Conservation (phyloP, 2,888 invertebrate species). For the Arge pagana region DNA sequence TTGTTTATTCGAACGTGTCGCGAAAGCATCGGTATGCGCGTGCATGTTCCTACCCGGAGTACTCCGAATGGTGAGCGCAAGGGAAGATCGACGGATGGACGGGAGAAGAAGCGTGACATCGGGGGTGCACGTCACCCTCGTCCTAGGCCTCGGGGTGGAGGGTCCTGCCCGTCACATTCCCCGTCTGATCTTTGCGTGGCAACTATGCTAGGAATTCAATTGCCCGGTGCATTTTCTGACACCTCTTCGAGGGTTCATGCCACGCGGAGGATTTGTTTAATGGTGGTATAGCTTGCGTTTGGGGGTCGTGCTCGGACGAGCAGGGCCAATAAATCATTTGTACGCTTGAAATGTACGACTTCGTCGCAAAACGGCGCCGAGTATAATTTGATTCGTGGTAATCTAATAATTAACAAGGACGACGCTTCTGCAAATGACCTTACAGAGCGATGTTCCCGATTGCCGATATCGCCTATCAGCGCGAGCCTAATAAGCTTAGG, state of each 20-base stretch:
- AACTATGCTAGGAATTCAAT: conserved; percentile 50
- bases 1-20: neutral
- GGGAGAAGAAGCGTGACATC: neutral
- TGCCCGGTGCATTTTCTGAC: conserved; percentile 29
- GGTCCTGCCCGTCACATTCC: conserved; percentile 6
- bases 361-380: no score
- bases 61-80: neutral
- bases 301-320: neutral
- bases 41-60: no score
- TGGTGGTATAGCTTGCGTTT: conserved; percentile 44
- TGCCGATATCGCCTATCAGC: no score
- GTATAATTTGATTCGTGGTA: no score
- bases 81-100: neutral
- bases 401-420: no score
- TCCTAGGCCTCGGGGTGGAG: neutral
- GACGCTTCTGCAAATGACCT: no score
- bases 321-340: no score
- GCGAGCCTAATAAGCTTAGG: no score
- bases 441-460: no score
- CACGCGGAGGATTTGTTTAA: conserved; percentile 52
- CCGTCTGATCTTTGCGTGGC: conserved; percentile 2
- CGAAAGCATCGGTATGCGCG: conserved; percentile 4
- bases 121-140: conserved; percentile 1
- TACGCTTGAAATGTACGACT: no score
- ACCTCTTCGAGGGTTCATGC: no score